Base-by-base conservation (phyloP, 2,888 invertebrate genomes). In the Drosophila leonis region DNA sequence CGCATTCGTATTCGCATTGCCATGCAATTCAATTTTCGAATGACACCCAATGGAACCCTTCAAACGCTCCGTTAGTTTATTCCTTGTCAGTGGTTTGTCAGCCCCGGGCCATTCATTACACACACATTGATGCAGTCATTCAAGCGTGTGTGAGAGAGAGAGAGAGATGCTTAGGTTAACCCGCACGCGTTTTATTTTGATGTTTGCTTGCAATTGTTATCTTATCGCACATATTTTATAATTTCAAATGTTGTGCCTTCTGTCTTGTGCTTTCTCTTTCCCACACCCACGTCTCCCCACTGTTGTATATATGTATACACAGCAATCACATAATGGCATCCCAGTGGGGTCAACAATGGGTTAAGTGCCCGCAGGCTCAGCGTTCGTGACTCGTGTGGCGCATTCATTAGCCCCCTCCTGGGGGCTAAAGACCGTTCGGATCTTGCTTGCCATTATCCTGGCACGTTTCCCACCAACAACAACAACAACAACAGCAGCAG, bases 311-410 rank as follows among this genome's bases (percentile, higher is more conserved):
- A 12, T 49, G 3, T 33, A 2, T 31, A 31, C 20, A 24, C 27
- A 18, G 44, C 65, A 75, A 57, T 49, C 42, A 46, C 54, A 49
- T 67, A 62, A 71, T 71, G 71, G 64, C 57, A 15, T 33, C 61
- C 48, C 55, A 37, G 39, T 24, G 61, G 75, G 79, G 79, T 79
- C 80, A 78, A 65, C 80, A 78, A 76, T 73, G 80, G 78, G 80
- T 73, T 79, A 78, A 79, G 73, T 76, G 80, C 62, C 78, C 79
- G 75, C 66, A 79, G 79, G 76, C 73, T 56, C 37, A 49, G 39
- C 52, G 75, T 72, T 65, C 62, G 68, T 72, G 76, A 51, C 76
- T 76, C 76, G 66, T 77, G 65, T 67, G 62, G 56, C 69, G 73
- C 77, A 70, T 77, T 80, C 79, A 79, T 79, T 79, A 79, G 62